Conservation (phyloP, 1,140 invertebrate genomes). For the Trichonephila inaurata region DNA sequence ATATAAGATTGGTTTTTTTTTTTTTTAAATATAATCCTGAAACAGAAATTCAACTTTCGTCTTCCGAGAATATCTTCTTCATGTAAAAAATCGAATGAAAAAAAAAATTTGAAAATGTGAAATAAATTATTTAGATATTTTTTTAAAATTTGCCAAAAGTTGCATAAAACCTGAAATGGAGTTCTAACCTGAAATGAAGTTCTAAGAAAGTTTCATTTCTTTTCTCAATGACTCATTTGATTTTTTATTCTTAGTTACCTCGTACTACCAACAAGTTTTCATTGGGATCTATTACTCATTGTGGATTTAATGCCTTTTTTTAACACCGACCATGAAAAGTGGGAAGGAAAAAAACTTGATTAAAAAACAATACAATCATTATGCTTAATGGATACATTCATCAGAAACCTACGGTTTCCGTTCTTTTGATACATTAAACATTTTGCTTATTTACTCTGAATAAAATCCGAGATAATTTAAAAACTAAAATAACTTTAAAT, state of each 20-base stretch:
- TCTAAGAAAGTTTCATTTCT: background rate
- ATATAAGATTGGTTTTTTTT: no score
- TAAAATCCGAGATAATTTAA: no score
- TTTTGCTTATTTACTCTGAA: no score
- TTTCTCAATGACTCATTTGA: background rate
- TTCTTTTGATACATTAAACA: background rate
- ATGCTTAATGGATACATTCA: constrained; percentile 17
- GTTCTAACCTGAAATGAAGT: background rate
- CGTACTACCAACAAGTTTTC: background rate
- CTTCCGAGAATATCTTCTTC: no score
- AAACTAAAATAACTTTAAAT: no score
- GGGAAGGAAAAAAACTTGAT: background rate
- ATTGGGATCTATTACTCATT: background rate
- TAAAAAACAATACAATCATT: background rate
- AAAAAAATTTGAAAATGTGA: no score
- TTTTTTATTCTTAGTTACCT: background rate
- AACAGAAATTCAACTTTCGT: no score
- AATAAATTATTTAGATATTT: no score
- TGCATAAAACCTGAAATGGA: background rate
- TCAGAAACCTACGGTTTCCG: background rate
- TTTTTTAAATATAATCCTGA: no score
- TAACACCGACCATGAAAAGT: background rate
- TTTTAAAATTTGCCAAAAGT: background rate
- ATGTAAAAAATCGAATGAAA: no score
- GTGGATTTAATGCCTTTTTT: constrained; percentile 9